Base-by-base conservation (phyloP, 2,797 vertebrate genomes). In the Graptemys geographica region DNA sequence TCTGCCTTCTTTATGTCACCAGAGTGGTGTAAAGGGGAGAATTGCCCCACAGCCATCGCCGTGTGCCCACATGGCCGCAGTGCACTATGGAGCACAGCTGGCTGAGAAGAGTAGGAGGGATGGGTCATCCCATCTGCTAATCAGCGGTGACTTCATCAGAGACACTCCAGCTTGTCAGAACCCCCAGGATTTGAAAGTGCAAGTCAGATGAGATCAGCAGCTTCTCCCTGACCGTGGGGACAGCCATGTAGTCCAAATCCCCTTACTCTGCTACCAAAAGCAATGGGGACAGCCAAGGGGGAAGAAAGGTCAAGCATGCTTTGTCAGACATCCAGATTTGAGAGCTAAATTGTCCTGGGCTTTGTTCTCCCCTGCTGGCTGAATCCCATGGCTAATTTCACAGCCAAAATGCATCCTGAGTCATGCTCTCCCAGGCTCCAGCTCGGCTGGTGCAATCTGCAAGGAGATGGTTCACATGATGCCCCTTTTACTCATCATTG, bases 91-190 rank as follows among this genome's bases (percentile, higher is more conserved):
- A 33, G 53, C 11, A 2, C 37, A 6, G 1, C 11, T 15, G 88
- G 55, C 11, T 11, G 80, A 55, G 52, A 8, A 6, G 62, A 18
- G 49, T 23, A 2, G 18, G 81, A 65, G 56, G 12, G 3, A 18
- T 1, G 3, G 76, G 33, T 18, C 3, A 1, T 76, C 37, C 78
- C 28, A 52, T 49, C 78, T n/a, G 28, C 8, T 15, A 31, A 51
- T 10, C 5, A 44, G 5, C 2, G 28, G 37, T 44, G 44, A 8
- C 78, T 4, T 3, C 16, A 62, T 78, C 51, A 41, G 19, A 13
- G 3, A 51, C 0, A 0, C 83, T 11, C 52, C 53, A 12, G 8
- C 4, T 53, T 47, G 2, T 72, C n/a, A 72, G 19, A 41, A 2
- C 53, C 83, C 83, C 79, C 74, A 19, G 11, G 19, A 31, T 53